A percentile compares a stretch with the other conserved stretches of the same genome.
These are phyloP conservation scores for Notolepis coatsorum DNA, from an alignment of 2,797 vertebrate genomes.

Conservation along the genomic window DNA sequence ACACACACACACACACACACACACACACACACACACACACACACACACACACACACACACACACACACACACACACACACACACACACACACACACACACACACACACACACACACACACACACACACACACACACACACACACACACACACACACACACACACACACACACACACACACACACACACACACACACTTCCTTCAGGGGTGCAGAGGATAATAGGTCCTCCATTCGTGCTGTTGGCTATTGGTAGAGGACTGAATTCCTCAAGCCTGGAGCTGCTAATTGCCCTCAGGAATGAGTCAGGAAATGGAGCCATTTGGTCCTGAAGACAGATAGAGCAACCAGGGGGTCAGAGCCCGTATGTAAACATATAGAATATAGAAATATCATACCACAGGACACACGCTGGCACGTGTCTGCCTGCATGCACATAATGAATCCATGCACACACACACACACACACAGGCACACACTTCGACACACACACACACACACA, in stretches of 20 bases:
- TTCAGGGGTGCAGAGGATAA: conserved; percentile 67
- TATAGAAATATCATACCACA: not conserved
- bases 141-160: not conserved
- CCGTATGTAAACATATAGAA: too few relatives aligned
- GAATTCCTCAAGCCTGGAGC: conserved; percentile 64
- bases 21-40: not conserved
- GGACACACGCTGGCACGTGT: too few relatives aligned
- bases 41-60: not conserved
- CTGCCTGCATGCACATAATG: not conserved
- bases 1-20: not conserved
- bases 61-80: not conserved
- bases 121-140: not conserved
- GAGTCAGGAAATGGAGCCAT: conserved; percentile 73
- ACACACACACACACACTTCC: conserved; percentile 25
- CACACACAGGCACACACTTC: not conserved
- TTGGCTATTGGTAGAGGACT: conserved; percentile 44
- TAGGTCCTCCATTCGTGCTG: conserved; percentile 60
- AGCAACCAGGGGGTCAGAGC: conserved; percentile 24
- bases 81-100: conserved; percentile 16
- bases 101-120: not conserved
- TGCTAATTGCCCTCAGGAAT: conserved; percentile 75
- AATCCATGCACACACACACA: not conserved
- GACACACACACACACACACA: not conserved
- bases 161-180: not conserved
- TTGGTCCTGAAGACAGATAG: conserved; percentile 62